phyloP scores from a whole-genome alignment of 2,888 invertebrate genomes.

The Sphaerophoria rueppellii region DNA sequence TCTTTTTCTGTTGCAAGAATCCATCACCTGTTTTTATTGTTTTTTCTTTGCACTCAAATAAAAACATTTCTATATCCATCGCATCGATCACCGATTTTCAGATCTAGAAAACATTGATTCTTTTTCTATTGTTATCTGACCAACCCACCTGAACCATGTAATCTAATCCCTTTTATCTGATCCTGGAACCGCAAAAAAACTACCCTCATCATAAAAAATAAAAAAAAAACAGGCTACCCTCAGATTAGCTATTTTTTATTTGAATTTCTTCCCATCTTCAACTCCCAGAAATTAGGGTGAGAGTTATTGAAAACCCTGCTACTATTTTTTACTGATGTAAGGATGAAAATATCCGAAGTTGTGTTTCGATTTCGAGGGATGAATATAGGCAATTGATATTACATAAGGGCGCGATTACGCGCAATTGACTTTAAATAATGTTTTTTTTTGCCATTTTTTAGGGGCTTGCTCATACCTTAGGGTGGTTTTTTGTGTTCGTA shows the following conservation, averaged over 20 bases:
- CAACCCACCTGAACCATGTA: conserved; percentile 71
- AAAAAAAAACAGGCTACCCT: conserved; percentile 48
- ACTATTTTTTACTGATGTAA: conserved; percentile 52
- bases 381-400: conserved; percentile 55
- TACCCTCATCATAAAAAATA: conserved; percentile 53
- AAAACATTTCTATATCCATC: conserved; percentile 55
- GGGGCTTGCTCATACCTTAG: conserved; percentile 28
- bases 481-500: conserved; percentile 61
- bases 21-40: conserved; percentile 61
- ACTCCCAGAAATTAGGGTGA: conserved; percentile 23
- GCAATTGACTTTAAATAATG: conserved; percentile 61
- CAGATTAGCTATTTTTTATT: conserved; percentile 72
- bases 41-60: conserved; percentile 68
- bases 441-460: conserved; percentile 51
- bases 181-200: conserved; percentile 39
- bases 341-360: conserved; percentile 9
- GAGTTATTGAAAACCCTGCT: conserved; percentile 26
- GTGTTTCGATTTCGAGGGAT: conserved; percentile 31
- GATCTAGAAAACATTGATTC: conserved; percentile 61
- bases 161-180: conserved; percentile 59
- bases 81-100: conserved; percentile 59
- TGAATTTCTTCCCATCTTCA: not conserved
- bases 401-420: conserved; percentile 70
- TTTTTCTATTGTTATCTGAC: conserved; percentile 46
- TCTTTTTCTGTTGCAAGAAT: conserved; percentile 24